phyloP scores from a whole-genome alignment of 2,113 vertebrate genomes.

The Rhegmatorhina hoffmannsi region DNA sequence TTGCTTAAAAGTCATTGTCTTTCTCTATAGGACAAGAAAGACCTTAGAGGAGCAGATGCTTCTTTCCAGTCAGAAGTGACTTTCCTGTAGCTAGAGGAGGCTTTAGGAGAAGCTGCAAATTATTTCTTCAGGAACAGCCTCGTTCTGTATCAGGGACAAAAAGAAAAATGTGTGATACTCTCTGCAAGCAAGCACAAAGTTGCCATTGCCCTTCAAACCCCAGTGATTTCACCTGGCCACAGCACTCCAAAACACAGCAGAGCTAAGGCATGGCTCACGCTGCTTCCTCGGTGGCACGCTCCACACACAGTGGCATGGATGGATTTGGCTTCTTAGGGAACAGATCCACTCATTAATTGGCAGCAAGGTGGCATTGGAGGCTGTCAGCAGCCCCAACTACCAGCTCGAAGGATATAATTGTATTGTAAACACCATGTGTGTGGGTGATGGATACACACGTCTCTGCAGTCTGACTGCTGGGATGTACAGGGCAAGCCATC shows the following conservation, averaged over 20 bases:
- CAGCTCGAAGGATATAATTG: neutral
- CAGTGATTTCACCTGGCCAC: neutral
- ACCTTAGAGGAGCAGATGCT: neutral
- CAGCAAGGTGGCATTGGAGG: neutral
- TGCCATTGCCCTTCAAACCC: neutral
- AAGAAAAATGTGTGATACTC: neutral
- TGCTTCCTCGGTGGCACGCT: rapidly evolving
- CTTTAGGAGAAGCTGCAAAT: neutral
- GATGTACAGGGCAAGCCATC: neutral
- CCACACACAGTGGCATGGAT: neutral
- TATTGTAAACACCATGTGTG: neutral
- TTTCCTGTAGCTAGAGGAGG: neutral
- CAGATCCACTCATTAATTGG: neutral
- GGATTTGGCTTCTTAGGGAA: neutral
- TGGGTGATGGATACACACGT: neutral
- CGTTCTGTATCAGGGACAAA: neutral
- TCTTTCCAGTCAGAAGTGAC: neutral
- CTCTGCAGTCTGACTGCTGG: slow-evolving; percentile 1
- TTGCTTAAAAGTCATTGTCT: neutral
- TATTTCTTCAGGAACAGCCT: neutral
- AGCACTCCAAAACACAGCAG: neutral
- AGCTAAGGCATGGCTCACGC: rapidly evolving
- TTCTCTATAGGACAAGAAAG: neutral
- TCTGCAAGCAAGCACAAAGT: neutral
- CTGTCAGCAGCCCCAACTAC: neutral